phyloP scores from a whole-genome alignment of 2,888 invertebrate genomes.

The Amblyteles armatorius region DNA sequence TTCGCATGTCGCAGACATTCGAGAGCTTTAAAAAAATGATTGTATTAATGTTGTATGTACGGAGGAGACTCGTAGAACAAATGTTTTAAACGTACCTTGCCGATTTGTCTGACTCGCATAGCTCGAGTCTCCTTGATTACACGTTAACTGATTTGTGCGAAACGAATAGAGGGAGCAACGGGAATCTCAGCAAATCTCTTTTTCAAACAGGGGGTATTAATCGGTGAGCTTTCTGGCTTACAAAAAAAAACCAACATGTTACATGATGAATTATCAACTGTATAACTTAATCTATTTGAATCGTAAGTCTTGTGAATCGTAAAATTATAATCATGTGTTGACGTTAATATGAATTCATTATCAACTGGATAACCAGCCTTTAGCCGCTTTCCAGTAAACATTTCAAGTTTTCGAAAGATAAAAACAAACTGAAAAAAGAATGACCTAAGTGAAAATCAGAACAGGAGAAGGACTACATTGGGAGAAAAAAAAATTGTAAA shows the following conservation, averaged over 20 bases:
- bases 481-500: conserved; percentile 20
- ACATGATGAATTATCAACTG: conserved; percentile 62
- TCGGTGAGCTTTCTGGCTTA: conserved; percentile 62
- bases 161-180: conserved; percentile 55
- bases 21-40: background rate
- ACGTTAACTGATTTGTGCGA: conserved; percentile 33
- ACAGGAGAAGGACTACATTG: background rate
- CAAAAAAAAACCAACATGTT: conserved; percentile 27
- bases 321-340: conserved; percentile 65
- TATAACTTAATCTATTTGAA: conserved; percentile 64
- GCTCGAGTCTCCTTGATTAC: background rate
- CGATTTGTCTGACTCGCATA: conserved; percentile 62
- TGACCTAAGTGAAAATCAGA: conserved; percentile 16
- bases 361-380: conserved; percentile 56
- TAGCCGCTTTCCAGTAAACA: conserved; percentile 49
- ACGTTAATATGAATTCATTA: conserved; percentile 62
- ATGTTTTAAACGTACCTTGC: conserved; percentile 49
- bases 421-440: background rate
- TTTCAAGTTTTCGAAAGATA: background rate
- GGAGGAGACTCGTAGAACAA: background rate
- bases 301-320: conserved; percentile 67
- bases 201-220: conserved; percentile 29
- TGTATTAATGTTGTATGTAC: background rate
- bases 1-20: background rate
- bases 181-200: conserved; percentile 56